These are phyloP conservation scores for Drosophila monieri DNA, from an alignment of 2,888 invertebrate genomes.

Conservation along the genomic window DNA sequence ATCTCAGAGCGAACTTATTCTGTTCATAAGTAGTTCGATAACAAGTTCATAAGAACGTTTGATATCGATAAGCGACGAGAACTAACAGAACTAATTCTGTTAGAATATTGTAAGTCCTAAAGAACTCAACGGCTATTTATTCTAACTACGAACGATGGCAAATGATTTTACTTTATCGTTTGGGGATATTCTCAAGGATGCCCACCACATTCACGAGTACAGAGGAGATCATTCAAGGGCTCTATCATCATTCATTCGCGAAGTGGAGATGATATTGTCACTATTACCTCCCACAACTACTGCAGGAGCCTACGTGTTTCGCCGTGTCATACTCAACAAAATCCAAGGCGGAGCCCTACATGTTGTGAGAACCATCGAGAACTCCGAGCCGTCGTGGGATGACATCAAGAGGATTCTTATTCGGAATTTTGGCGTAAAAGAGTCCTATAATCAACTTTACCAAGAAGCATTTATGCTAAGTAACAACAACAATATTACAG, in stretches of 20 bases:
- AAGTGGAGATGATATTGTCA: conserved; percentile 6
- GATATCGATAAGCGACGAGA: no score
- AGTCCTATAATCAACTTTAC: no score
- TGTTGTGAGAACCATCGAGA: neutral
- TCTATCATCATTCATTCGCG: conserved; percentile 33
- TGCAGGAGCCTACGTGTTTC: conserved; percentile 35
- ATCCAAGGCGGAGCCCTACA: conserved; percentile 38
- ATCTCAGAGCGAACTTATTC: no score
- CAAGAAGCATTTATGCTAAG: no score
- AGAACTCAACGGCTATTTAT: conserved; percentile 24
- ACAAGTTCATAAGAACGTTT: no score
- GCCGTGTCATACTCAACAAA: conserved; percentile 47
- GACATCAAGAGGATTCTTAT: neutral
- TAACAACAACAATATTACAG: no score
- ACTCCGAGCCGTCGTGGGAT: neutral
- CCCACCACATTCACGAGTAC: conserved; percentile 27
- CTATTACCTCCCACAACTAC: conserved; percentile 31
- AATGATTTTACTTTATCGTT: conserved; percentile 9
- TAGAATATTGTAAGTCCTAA: conserved; percentile 3
- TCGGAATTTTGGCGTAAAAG: neutral
- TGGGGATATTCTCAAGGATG: conserved; percentile 26
- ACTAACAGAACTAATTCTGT: no score
- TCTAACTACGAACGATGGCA: conserved; percentile 23
- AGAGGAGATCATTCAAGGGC: conserved; percentile 26
- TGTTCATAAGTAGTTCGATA: no score